Percentiles rank a stretch among this genome's conserved stretches.
phyloP scores from a whole-genome alignment of 2,797 vertebrate genomes.

The Lophotriccus pileatus region DNA sequence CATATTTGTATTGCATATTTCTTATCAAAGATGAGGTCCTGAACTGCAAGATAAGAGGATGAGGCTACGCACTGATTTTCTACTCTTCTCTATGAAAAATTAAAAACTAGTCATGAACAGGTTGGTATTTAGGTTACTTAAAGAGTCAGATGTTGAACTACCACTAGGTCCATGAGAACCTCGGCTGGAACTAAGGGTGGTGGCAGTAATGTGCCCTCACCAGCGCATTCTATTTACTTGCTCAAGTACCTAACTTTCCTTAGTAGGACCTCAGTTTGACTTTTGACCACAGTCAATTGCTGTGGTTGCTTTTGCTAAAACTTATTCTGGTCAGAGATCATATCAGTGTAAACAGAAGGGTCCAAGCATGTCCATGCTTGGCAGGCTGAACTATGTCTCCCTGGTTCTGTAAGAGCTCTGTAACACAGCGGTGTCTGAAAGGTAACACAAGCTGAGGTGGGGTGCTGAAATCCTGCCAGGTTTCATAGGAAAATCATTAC shows the following conservation, averaged over 20 bases:
- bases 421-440: not conserved
- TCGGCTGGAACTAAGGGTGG: not conserved
- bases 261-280: not conserved
- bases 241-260: not conserved
- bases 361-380: rapidly evolving
- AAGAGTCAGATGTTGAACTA: not conserved
- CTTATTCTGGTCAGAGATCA: not conserved
- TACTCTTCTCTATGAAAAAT: not conserved
- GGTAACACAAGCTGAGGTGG: not conserved
- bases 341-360: not conserved
- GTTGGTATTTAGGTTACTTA: not conserved
- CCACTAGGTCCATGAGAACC: not conserved
- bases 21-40: not conserved
- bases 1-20: not conserved
- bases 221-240: not conserved
- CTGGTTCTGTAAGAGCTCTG: not conserved
- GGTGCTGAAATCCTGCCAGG: not conserved
- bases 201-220: not conserved
- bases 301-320: not conserved
- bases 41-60: rapidly evolving
- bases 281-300: not conserved
- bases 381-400: not conserved
- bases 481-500: not conserved
- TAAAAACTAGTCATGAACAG: not conserved
- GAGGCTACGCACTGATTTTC: not conserved